Base-by-base conservation (phyloP, 2,888 invertebrate genomes). In the Amblyjoppa proteus region DNA sequence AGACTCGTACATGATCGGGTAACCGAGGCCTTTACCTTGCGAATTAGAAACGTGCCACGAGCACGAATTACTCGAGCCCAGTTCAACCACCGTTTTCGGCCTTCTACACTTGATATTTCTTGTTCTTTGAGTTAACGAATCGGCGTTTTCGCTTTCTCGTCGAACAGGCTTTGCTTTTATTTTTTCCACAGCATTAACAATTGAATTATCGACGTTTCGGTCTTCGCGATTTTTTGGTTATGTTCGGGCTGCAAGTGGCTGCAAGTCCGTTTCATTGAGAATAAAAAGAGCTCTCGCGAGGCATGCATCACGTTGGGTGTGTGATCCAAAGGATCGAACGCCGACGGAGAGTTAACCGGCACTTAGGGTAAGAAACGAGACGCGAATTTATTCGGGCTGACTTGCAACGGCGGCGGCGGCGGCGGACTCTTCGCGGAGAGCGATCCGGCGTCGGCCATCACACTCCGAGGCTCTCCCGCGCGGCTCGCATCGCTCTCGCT, bases 341-440 rank as follows among this genome's bases (percentile, higher is more conserved):
- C 83, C 83, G 83, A 74, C 78, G 78, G 70, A 73, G 77, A 77
- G 69, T 81, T 70, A 78, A 81, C 85, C 81, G 74, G 74, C 78
- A 85, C 81, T 85, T 81, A 85, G 74, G 79, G 66, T 73, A 70
- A 81, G 81, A 85, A 85, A 85, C 85, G 75, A 85, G 85, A 85
- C 75, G 85, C 85, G 81, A 85, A 85, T 85, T 85, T 85, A 85
- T 81, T 85, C 81, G 85, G 81, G 68, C 84, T 74, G 74, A 53
- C 69, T 81, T 25, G 58, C 56, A 20, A 58, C 6, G 74, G 38
- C 31, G 20, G 20, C 20, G 20, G 20, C 20, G 20, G 61, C 61
- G 58, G 58, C 31, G 61, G 61, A 34, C 31, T 61, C 61, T 61
- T 68, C 61, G 45, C 45, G 45, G 58, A 78, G 81, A 81, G 77